phyloP scores from a whole-genome alignment of 2,888 invertebrate genomes.

The Agrotis exclamationis region DNA sequence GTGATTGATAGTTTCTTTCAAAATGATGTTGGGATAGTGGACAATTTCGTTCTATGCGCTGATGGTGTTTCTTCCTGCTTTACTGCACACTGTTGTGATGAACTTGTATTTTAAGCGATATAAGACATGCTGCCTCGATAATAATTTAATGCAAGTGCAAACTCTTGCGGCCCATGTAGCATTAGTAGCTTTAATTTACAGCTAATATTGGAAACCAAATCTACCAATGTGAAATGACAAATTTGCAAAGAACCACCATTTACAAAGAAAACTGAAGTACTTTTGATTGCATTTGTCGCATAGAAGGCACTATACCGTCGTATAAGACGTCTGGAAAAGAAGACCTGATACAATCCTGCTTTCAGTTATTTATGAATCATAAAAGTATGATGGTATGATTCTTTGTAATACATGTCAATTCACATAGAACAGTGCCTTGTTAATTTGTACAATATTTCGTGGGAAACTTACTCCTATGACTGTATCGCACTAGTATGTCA shows the following conservation, averaged over 20 bases:
- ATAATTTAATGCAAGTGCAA: too few species aligned
- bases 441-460: slow-evolving; percentile 48
- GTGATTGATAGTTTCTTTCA: slow-evolving; percentile 73
- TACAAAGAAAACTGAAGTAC: too few species aligned
- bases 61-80: slow-evolving; percentile 1
- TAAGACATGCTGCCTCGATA: too few species aligned
- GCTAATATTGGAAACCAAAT: too few species aligned
- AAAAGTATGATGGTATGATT: not conserved
- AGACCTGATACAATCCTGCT: not conserved
- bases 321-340: not conserved
- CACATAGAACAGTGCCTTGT: slow-evolving; percentile 1
- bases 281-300: not conserved
- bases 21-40: slow-evolving; percentile 43
- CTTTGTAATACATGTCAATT: slow-evolving; percentile 7
- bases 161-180: too few species aligned
- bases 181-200: too few species aligned
- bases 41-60: not conserved
- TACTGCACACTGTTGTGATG: too few species aligned
- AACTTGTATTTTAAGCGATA: not conserved
- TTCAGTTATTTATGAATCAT: slow-evolving; percentile 19
- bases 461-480: slow-evolving; percentile 55
- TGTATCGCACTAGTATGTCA: slow-evolving; percentile 58
- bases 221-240: too few species aligned
- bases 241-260: too few species aligned
- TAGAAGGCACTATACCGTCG: not conserved